Conservation (phyloP, 1,140 invertebrate genomes). For the Caenorhabditis tropicalis region DNA sequence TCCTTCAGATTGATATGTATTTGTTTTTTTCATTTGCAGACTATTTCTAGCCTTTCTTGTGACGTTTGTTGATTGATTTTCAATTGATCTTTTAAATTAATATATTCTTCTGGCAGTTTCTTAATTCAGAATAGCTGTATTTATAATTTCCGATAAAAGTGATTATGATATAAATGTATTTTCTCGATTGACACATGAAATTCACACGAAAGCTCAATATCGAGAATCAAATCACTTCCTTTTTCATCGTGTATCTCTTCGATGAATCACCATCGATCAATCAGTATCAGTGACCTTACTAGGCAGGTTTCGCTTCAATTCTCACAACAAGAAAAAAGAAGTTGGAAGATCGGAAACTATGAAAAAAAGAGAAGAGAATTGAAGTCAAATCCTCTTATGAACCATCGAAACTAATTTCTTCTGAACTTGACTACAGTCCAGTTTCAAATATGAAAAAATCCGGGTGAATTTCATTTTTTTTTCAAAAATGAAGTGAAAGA, state of each 20-base stretch:
- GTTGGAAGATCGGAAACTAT: not conserved
- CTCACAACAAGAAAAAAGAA: not conserved
- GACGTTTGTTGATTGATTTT: no score
- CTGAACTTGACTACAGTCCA: not conserved
- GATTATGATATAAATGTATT: no score
- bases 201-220: no score
- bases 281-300: slow-evolving; percentile 40
- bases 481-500: no score
- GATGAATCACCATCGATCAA: slow-evolving; percentile 25
- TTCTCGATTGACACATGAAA: not conserved
- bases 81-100: no score
- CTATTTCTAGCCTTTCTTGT: not conserved
- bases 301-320: slow-evolving; percentile 37
- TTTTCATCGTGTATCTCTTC: not conserved
- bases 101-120: no score
- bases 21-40: not conserved
- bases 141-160: no score
- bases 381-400: not conserved
- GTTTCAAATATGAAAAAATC: not conserved
- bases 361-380: not conserved
- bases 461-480: no score
- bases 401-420: not conserved
- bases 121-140: no score
- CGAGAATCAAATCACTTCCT: not conserved
- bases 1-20: not conserved